A percentile compares a stretch with the other conserved stretches of the same genome.
Evolutionary conservation across 2,797 vertebrate species (phyloP).

Genomic region (Eleutherodactylus coqui): DNA sequence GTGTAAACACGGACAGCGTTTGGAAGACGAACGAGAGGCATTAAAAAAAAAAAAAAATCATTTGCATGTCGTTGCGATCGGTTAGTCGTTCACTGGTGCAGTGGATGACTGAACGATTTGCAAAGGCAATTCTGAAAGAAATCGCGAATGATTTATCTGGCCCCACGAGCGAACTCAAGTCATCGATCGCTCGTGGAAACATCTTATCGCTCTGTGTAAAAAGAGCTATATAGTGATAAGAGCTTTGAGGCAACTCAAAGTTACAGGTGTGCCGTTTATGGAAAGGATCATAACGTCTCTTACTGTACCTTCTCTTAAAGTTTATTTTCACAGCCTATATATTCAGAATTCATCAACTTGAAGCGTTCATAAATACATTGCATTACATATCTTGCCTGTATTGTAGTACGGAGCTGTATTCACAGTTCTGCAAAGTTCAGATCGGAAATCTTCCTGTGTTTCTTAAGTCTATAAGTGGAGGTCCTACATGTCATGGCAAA

Average conservation of each 20-base stretch:
- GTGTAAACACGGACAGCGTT: no score
- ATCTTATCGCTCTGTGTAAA: no score
- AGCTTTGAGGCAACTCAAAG: constrained; percentile 4
- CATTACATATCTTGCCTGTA: background rate
- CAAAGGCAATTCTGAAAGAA: no score
- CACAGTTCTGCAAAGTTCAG: background rate
- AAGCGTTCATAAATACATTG: background rate
- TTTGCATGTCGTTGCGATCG: no score
- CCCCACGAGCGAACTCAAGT: no score
- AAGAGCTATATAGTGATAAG: background rate
- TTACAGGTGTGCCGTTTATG: background rate
- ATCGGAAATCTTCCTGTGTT: background rate
- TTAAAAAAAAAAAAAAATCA: no score
- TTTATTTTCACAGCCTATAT: background rate
- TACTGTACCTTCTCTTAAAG: background rate
- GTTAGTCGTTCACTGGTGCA: no score
- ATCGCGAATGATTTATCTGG: no score
- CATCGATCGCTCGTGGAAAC: no score
- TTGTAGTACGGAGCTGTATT: background rate
- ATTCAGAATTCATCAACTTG: background rate
- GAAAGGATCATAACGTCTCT: constrained; percentile 11
- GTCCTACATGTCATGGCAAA: background rate
- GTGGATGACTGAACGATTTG: no score
- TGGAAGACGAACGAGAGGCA: no score
- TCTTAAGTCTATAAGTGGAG: background rate